Evolutionary conservation across 2,113 vertebrate genomes (phyloP).

Genomic region (Pimephales promelas): DNA sequence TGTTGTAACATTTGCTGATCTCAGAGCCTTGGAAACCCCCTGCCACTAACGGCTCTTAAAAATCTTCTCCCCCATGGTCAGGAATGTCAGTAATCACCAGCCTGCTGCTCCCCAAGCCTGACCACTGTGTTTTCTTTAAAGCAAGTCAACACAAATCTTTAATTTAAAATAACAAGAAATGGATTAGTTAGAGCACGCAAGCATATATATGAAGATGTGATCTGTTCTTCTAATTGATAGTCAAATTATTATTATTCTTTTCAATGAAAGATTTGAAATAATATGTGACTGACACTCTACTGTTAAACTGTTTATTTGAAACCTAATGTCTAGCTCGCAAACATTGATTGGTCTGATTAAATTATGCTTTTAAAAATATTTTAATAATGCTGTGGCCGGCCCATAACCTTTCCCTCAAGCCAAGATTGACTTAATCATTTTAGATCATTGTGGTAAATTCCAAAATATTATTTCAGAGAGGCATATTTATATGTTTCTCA

Average conservation of each 20-base stretch:
- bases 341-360: neutral
- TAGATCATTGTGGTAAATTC: constrained; percentile 17
- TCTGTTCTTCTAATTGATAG: neutral
- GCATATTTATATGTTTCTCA: constrained; percentile 1
- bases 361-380: constrained; percentile 20
- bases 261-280: neutral
- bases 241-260: neutral
- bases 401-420: neutral
- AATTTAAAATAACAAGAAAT: constrained; percentile 48
- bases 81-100: constrained; percentile 58
- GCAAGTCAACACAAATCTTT: constrained; percentile 36
- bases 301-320: neutral
- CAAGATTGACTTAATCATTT: constrained; percentile 31
- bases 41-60: constrained; percentile 44
- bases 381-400: constrained; percentile 6
- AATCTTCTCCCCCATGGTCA: constrained; percentile 56
- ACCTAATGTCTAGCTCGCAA: neutral
- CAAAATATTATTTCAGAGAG: constrained; percentile 20
- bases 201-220: neutral
- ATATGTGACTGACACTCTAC: neutral
- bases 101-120: constrained; percentile 32
- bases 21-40: constrained; percentile 56
- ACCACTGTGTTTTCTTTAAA: constrained; percentile 49
- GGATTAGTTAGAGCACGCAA: neutral
- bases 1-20: constrained; percentile 60